phyloP scores from a whole-genome alignment of 1,140 invertebrate species.

The Probaryconus sp. region DNA sequence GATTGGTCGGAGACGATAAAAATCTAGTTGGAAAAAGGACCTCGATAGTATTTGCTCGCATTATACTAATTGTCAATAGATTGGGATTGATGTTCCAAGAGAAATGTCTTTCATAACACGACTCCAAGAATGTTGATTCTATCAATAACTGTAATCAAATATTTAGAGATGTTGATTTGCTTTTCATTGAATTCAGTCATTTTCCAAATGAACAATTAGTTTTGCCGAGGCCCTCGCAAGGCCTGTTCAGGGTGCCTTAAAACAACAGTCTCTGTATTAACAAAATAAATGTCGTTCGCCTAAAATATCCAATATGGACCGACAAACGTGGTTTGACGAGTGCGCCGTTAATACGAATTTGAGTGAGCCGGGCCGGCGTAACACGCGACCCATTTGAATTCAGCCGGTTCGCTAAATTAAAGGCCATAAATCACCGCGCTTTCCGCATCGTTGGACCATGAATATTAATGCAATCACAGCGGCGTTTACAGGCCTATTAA shows the following conservation, averaged over 20 bases:
- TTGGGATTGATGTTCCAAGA: constrained; percentile 20
- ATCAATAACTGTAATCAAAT: too few relatives aligned
- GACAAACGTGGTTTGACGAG: too few relatives aligned
- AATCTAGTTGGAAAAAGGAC: constrained; percentile 34
- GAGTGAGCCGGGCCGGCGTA: constrained; percentile 14
- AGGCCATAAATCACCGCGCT: constrained; percentile 68
- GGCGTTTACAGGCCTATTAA: constrained; percentile 76
- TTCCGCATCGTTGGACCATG: constrained; percentile 68
- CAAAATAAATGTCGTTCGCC: too few relatives aligned
- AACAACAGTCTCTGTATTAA: too few relatives aligned
- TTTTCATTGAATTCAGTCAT: too few relatives aligned
- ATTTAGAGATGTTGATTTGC: too few relatives aligned
- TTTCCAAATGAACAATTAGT: too few relatives aligned
- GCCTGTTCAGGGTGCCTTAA: too few relatives aligned
- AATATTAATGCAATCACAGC: constrained; percentile 78
- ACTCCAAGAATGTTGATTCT: too few relatives aligned
- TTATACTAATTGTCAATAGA: constrained; percentile 62
- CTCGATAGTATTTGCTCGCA: constrained; percentile 45
- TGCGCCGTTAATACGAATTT: constrained; percentile 16
- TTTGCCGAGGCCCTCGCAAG: too few relatives aligned
- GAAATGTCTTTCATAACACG: too few relatives aligned
- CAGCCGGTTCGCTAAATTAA: constrained; percentile 67
- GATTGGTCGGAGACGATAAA: constrained; percentile 54
- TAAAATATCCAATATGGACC: too few relatives aligned
- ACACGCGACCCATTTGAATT: constrained; percentile 50